Base-by-base conservation (phyloP, 2,113 vertebrate species). In the Calonectris borealis region DNA sequence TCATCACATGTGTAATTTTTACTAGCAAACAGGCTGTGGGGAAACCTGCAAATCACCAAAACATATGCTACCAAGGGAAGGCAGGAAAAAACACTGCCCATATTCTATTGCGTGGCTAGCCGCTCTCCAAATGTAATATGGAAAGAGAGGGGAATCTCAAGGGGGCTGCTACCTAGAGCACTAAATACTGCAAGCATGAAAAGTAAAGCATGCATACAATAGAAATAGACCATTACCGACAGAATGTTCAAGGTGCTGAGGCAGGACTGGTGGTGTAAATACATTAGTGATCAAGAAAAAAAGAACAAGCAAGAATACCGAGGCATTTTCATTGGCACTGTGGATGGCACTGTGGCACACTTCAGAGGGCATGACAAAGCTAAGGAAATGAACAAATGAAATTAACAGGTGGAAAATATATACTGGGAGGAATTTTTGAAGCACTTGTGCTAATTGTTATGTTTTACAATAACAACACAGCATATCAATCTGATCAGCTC, bases 11-110 rank as follows among this genome's bases (percentile, higher is more conserved):
- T 62, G 54, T 69, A 93, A 62, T 89, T 93, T 86, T 94, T 62
- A 73, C 78, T 80, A 81, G 65, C 79, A 95, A 95, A 94, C 49
- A 89, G 89, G 16, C 62, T 95, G 58, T 73, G n/a, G 70, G 58
- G 51, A 87, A 96, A 94, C 46, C 42, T 70, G 25, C 9, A 87
- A 88, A 80, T 62, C 66, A 69, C 72, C 7, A 38, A 83, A 96
- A 79, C 89, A 85, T 89, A 93, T 93, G 93, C 40, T 94, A 24
- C 31, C 31, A 70, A 54, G 46, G 36, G 26, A 85, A 89, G 49
- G 46, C 70, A 93, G 42, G 55, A 62, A 62, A 46, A 94, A 84
- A 68, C 34, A 32, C 34, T 66, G 40, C 11, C 58, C 20, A 1
- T 17, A 14, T 51, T 69, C 42, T 46, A 9, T 34, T 71, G 65